A percentile compares a stretch with the other conserved stretches of the same genome.
These are phyloP conservation scores for Hymenopus coronatus DNA, from an alignment of 2,888 invertebrate species.

Conservation along the genomic window DNA sequence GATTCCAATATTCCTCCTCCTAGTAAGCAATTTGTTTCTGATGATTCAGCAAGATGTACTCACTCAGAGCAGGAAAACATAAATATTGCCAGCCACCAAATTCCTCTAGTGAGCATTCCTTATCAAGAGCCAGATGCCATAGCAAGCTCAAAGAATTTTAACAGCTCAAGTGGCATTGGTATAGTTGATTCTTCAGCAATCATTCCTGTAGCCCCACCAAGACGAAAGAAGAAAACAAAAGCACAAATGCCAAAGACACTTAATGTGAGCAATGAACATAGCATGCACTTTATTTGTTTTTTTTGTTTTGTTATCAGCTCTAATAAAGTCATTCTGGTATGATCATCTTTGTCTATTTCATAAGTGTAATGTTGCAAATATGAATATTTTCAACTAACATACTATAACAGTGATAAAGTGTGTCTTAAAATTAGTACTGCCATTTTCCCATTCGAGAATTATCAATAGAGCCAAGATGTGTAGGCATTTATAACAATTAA, in stretches of 20 bases:
- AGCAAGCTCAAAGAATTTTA: slow-evolving; percentile 75
- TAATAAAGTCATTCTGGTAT: not conserved
- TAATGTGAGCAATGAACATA: slow-evolving; percentile 42
- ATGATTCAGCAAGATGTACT: not conserved
- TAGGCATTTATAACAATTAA: too few species aligned
- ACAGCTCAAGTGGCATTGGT: slow-evolving; percentile 44
- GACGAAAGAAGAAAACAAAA: slow-evolving; percentile 70
- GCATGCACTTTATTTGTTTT: not conserved
- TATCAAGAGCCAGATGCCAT: slow-evolving; percentile 88
- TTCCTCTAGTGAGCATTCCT: slow-evolving; percentile 38
- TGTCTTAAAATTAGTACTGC: too few species aligned
- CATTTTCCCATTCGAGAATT: too few species aligned
- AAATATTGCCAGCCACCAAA: not conserved
- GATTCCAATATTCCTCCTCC: slow-evolving; percentile 49
- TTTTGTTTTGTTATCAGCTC: not conserved
- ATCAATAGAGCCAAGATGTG: too few species aligned
- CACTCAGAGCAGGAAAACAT: not conserved
- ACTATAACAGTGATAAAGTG: too few species aligned
- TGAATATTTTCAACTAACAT: too few species aligned
- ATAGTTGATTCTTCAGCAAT: slow-evolving; percentile 40
- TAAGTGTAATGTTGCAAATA: too few species aligned
- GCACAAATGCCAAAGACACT: slow-evolving; percentile 42
- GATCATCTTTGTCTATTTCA: not conserved
- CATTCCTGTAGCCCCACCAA: slow-evolving; percentile 71
- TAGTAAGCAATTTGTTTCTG: not conserved